Evolutionary conservation across 2,797 vertebrate species (phyloP).

Genomic region (Varecia variegata): DNA sequence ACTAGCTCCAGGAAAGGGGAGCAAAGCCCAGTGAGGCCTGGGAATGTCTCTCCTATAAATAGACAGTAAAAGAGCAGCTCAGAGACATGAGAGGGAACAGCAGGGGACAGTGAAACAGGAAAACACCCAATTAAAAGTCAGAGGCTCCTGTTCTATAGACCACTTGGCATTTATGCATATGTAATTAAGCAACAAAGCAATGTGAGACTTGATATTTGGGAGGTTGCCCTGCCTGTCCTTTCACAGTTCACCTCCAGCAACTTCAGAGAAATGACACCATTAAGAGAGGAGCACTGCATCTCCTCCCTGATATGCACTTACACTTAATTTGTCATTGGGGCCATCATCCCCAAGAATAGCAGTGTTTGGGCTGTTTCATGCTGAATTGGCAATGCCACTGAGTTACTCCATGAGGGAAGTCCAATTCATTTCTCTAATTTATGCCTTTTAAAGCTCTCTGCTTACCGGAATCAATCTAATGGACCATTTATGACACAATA

Average conservation of each 20-base stretch:
- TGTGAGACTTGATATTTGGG: conserved; percentile 42
- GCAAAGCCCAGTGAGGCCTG: background rate
- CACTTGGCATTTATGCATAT: conserved; percentile 25
- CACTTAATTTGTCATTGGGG: conserved; percentile 29
- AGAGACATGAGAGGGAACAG: background rate
- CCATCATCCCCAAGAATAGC: background rate
- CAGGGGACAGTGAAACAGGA: background rate
- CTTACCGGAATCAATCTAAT: conserved; percentile 53
- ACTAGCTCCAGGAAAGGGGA: background rate
- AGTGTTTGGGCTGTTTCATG: background rate
- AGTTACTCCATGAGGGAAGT: conserved; percentile 46
- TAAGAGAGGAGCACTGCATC: background rate
- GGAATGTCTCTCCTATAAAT: background rate
- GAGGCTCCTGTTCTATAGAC: background rate
- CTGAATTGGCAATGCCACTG: background rate
- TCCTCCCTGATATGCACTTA: conserved; percentile 56
- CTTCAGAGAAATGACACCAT: background rate
- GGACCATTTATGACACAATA: conserved; percentile 64
- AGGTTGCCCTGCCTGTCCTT: background rate
- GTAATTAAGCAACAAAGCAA: conserved; percentile 45
- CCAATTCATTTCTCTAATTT: conserved; percentile 58
- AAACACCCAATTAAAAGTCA: conserved; percentile 42
- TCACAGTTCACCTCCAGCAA: background rate
- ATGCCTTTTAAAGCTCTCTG: conserved; percentile 42
- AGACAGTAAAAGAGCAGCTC: background rate